A percentile compares a stretch with the other conserved stretches of the same genome.
These are phyloP conservation scores for Aethes cnicana DNA, from an alignment of 2,888 invertebrate genomes.

Conservation along the genomic window DNA sequence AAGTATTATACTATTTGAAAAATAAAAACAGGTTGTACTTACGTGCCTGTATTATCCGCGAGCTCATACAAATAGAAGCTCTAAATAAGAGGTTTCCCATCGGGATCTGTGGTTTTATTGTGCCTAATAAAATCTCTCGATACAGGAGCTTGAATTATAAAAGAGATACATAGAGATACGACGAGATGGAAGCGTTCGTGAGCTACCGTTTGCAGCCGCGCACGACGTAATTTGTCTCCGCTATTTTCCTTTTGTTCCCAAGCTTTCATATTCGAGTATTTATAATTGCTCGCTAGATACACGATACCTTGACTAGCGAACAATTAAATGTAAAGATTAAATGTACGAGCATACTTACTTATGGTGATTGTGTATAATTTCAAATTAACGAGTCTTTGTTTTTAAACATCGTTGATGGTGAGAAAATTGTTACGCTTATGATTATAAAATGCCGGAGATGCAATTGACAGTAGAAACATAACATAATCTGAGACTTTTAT, in stretches of 20 bases:
- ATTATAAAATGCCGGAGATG: too few relatives aligned
- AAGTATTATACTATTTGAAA: not conserved
- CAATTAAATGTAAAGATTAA: too few relatives aligned
- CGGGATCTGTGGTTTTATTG: constrained; percentile 50
- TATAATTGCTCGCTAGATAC: constrained; percentile 14
- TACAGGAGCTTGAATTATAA: constrained; percentile 49
- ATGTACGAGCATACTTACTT: too few relatives aligned
- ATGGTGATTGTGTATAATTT: too few relatives aligned
- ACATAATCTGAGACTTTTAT: too few relatives aligned
- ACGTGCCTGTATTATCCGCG: constrained; percentile 45
- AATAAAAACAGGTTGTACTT: constrained; percentile 42
- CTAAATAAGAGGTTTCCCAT: constrained; percentile 52
- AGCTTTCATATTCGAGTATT: constrained; percentile 37
- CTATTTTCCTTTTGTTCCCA: constrained; percentile 52
- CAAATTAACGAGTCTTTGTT: too few relatives aligned
- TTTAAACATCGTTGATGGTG: too few relatives aligned
- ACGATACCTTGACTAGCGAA: too few relatives aligned
- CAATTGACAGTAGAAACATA: too few relatives aligned
- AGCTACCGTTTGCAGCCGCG: constrained; percentile 35
- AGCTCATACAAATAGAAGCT: constrained; percentile 53
- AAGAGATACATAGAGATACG: constrained; percentile 41
- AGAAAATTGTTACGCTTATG: too few relatives aligned
- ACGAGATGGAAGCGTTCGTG: constrained; percentile 35
- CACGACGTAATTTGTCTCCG: constrained; percentile 56
- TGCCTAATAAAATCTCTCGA: constrained; percentile 54